Base-by-base conservation (phyloP, 92 coral and sea anemone genomes). In the Muricea muricata region DNA sequence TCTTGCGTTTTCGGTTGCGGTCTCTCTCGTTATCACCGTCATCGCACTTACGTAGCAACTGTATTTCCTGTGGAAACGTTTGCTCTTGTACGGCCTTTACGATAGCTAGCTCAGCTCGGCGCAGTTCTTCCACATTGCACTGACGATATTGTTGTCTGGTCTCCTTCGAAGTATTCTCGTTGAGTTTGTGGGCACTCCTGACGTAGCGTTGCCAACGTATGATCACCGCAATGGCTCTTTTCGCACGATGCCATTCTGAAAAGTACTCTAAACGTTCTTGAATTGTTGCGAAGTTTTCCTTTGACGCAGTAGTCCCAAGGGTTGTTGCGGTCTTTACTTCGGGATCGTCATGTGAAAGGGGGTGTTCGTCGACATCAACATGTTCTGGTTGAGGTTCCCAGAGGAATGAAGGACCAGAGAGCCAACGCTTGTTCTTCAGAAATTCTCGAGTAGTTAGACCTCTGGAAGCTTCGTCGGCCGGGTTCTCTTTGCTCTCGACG, bases 401-500 rank as follows among this genome's bases (percentile, higher is more conserved):
- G 13, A 86, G 73, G 32, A 86, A 80, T 12, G 61, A 37, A 47
- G 90, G 90, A 50, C 86, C 90, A 1, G 41, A 65, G 33, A 84
- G 58, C 81, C 90, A 84, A 4, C 67, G 42, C 4, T 61, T 54
- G 32, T 33, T 33, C 26, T 81, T 18, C n/a, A 80, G 34, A 7
- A 80, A 47, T 18, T 87, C 87, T 11, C 17, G 40, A 25, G 83
- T 48, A 25, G 18, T 50, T 4, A 82, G 20, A 6, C 89, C 85
- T 20, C 89, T 74, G 1, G 90, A 86, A 9, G 81, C 87, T 41
- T 65, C 80, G 47, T 86, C 90, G 23, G 90, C 90, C 8, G 86
- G 86, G 47, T 86, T 86, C 6, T 46, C 25, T 7, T 67, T 86
- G 5, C 80, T 80, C 12, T 80, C 55, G 23, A 86, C 75, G n/a